Conservation (phyloP, 2,888 invertebrate species). For the Mycogona germanica region DNA sequence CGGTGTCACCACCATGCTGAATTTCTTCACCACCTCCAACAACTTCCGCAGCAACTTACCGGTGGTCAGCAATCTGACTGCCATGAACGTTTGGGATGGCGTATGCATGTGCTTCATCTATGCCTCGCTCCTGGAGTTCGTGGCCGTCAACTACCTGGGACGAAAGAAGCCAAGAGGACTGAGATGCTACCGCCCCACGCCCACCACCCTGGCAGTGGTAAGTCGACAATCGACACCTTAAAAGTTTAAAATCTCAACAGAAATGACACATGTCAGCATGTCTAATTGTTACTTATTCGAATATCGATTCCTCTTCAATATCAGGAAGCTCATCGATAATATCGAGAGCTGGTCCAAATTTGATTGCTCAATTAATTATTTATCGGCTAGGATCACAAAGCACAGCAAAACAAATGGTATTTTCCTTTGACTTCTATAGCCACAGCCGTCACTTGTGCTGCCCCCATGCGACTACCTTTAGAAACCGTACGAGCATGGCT, state of each 20-base stretch:
- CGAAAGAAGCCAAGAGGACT: slow-evolving; percentile 59
- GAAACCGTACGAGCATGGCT: no score
- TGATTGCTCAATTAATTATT: no score
- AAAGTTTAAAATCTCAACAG: neutral
- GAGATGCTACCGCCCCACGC: slow-evolving; percentile 8
- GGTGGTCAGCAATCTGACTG: slow-evolving; percentile 84
- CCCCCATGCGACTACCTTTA: no score
- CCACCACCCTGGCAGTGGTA: slow-evolving; percentile 9
- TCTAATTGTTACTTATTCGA: neutral
- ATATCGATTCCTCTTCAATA: neutral
- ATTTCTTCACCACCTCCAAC: slow-evolving; percentile 77
- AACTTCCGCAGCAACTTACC: slow-evolving; percentile 53
- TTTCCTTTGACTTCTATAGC: no score
- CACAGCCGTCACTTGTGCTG: no score
- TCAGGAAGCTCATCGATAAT: no score
- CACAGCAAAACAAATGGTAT: no score
- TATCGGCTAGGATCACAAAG: no score
- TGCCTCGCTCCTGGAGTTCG: slow-evolving; percentile 84
- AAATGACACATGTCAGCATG: no score
- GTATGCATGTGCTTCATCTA: slow-evolving; percentile 97
- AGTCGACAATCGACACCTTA: neutral
- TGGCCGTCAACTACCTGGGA: slow-evolving; percentile 90
- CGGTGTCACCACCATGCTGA: slow-evolving; percentile 95
- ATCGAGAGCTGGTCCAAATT: no score
- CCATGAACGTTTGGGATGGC: slow-evolving; percentile 95